phyloP scores from a whole-genome alignment of 2,888 invertebrate genomes.

The Anthrax anthrax region DNA sequence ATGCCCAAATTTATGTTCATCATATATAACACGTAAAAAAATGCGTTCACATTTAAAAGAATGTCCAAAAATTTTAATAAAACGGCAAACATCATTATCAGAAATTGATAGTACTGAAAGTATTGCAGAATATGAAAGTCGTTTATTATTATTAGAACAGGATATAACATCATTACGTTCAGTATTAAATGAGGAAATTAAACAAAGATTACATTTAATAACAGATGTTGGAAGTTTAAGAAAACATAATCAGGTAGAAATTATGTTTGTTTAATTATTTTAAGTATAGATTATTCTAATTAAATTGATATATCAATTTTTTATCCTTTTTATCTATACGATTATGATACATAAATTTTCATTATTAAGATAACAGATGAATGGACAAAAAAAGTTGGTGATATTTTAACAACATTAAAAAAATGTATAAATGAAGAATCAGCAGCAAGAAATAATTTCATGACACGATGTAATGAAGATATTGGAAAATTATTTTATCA shows the following conservation, averaged over 20 bases:
- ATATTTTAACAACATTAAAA: conserved; percentile 33
- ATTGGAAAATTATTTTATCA: conserved; percentile 34
- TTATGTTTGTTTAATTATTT: no score
- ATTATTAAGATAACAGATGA: conserved; percentile 22
- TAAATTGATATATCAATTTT: not conserved
- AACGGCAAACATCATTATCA: conserved; percentile 9
- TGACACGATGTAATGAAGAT: conserved; percentile 41
- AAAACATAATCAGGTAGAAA: conserved; percentile 28
- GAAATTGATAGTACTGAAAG: conserved; percentile 12
- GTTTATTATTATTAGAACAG: conserved; percentile 24
- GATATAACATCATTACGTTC: conserved; percentile 22
- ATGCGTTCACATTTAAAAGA: conserved; percentile 42
- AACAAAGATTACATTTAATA: conserved; percentile 30
- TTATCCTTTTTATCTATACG: no score
- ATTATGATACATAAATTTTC: no score
- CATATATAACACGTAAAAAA: conserved; percentile 51
- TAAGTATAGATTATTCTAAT: not conserved
- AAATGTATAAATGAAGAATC: conserved; percentile 40
- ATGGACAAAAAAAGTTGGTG: conserved; percentile 26
- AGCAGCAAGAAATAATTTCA: conserved; percentile 36
- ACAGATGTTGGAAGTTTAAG: conserved; percentile 31
- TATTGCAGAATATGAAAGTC: conserved; percentile 16
- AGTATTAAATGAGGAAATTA: conserved; percentile 32
- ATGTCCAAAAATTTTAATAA: conserved; percentile 27
- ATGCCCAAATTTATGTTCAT: conserved; percentile 54